phyloP scores from a whole-genome alignment of 92 coral and sea anemone species.

The Porites evermanni region DNA sequence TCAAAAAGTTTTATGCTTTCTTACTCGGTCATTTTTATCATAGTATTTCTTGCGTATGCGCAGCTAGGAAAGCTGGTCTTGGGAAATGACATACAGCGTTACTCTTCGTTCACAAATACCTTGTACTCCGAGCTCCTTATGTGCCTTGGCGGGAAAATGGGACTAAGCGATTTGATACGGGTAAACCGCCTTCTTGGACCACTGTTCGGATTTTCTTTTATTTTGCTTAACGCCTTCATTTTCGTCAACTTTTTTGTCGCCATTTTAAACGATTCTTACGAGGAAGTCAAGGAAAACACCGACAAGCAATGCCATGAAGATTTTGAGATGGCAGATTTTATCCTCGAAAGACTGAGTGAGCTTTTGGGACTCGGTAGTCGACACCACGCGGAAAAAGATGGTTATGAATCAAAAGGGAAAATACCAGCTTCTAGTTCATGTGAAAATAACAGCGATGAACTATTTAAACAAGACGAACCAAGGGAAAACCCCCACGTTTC shows the following conservation, averaged over 20 bases:
- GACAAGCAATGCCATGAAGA: slow-evolving; percentile 55
- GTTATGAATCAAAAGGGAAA: neutral
- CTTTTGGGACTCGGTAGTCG: slow-evolving; percentile 32
- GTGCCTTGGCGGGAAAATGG: slow-evolving; percentile 67
- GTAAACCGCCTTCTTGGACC: slow-evolving; percentile 66
- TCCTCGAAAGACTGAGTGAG: slow-evolving; percentile 52
- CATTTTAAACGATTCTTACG: slow-evolving; percentile 70
- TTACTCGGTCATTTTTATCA: slow-evolving; percentile 58
- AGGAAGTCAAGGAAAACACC: slow-evolving; percentile 60
- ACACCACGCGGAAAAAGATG: neutral
- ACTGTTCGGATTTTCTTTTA: slow-evolving; percentile 63
- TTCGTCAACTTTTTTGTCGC: slow-evolving; percentile 83
- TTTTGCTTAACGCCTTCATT: slow-evolving; percentile 58
- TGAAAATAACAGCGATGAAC: neutral
- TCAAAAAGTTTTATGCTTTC: slow-evolving; percentile 59
- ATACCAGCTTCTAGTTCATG: too few relatives aligned
- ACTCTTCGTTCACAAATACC: slow-evolving; percentile 57
- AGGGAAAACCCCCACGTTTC: neutral
- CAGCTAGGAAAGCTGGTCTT: slow-evolving; percentile 52
- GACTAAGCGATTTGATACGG: slow-evolving; percentile 45
- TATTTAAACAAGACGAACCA: neutral
- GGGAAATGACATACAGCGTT: slow-evolving; percentile 55
- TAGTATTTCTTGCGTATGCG: slow-evolving; percentile 64
- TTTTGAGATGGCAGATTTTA: slow-evolving; percentile 79
- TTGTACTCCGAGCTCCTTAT: slow-evolving; percentile 63